Percentiles rank a stretch among this genome's conserved stretches.
phyloP scores from a whole-genome alignment of 2,888 invertebrate genomes.

The Itoplectis maculator region DNA sequence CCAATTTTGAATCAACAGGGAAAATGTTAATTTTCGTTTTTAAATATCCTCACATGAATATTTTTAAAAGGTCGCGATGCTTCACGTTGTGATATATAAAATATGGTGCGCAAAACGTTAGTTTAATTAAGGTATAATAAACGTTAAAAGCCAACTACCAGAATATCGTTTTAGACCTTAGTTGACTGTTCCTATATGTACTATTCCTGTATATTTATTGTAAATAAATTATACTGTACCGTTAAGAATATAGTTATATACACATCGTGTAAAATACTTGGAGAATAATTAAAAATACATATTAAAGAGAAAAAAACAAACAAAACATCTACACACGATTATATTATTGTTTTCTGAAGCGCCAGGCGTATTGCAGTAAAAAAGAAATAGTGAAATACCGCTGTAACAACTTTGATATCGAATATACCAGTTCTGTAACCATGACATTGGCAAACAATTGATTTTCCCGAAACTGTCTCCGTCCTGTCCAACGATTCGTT shows the following conservation, averaged over 20 bases:
- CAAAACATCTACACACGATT: slow-evolving; percentile 16
- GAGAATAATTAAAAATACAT: slow-evolving; percentile 56
- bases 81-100: slow-evolving; percentile 76
- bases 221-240: slow-evolving; percentile 80
- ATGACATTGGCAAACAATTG: slow-evolving; percentile 40
- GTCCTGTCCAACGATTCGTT: slow-evolving; percentile 45
- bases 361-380: not conserved
- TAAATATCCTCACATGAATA: slow-evolving; percentile 31
- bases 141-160: slow-evolving; percentile 59
- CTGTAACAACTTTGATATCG: slow-evolving; percentile 36
- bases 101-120: slow-evolving; percentile 71
- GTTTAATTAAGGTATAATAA: slow-evolving; percentile 53
- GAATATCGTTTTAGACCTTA: slow-evolving; percentile 74
- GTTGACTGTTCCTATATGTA: slow-evolving; percentile 81
- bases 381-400: slow-evolving; percentile 32
- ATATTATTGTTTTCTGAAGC: slow-evolving; percentile 16
- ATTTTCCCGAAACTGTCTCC: slow-evolving; percentile 31
- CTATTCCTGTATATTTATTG: slow-evolving; percentile 81
- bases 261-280: slow-evolving; percentile 71
- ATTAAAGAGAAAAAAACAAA: slow-evolving; percentile 15
- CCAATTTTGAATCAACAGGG: slow-evolving; percentile 19
- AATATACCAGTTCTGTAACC: slow-evolving; percentile 38
- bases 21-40: slow-evolving; percentile 14
- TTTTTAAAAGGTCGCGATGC: slow-evolving; percentile 65
- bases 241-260: slow-evolving; percentile 79